Evolutionary conservation across 2,797 vertebrate genomes (phyloP), one percentile per base, ranked within the genome.

Genomic region (Limnodromus scolopaceus): DNA sequence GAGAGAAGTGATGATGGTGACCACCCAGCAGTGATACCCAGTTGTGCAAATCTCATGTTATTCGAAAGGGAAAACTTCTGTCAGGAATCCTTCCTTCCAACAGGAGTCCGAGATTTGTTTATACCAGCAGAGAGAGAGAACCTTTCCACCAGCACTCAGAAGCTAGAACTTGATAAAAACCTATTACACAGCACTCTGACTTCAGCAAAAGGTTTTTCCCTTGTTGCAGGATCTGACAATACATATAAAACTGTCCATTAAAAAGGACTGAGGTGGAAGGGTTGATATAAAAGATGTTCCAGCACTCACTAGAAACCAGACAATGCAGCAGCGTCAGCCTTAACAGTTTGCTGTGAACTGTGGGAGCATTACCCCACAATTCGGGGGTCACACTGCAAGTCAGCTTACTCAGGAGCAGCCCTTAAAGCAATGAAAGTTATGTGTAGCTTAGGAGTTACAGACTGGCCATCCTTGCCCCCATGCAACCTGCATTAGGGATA

Each of bases 31-130:
- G 91, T 5, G 60, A 7, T 36, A 48, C 6, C 23, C 13, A 49
- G 55, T 55, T 0, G 0, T 32, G 46, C 41, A 66, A 68, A 32
- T 28, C 53, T 58, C 2, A 0, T 30, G 57, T 38, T 69, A 39
- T 13, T 54, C 18, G 49, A 54, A 60, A 41, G n/a, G 45, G 25
- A 43, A 75, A 54, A 25, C 16, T 70, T 41, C 30, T 36, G 15
- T 45, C 64, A 68, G 34, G 53, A 34, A 76, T 32, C n/a, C 55
- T 48, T 36, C 64, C 61, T 87, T 89, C 30, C 55, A 68, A 39
- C 30, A 49, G 39, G 69, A 87, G 46, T n/a, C 46, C 30, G n/a
- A 60, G 38, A 28, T 82, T 23, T 55, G n/a, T 92, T 77, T 69
- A 16, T 23, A 25, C 10, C 30, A 46, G 53, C 45, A 51, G 16